Base-by-base conservation (phyloP, 1,140 invertebrate species). In the Psix sp. region DNA sequence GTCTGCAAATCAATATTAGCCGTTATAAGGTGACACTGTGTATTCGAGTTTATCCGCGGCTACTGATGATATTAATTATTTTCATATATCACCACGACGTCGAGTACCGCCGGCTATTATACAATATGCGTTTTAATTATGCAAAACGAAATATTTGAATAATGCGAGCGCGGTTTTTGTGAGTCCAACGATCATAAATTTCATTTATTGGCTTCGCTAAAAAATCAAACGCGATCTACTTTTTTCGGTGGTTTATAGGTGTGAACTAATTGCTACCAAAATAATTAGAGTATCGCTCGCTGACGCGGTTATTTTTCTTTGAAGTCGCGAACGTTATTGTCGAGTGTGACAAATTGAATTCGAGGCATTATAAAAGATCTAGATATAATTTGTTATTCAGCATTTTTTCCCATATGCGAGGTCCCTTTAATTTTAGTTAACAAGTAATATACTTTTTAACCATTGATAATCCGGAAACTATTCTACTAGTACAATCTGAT, bases 61-160 rank as follows among this genome's bases (percentile, higher is more conserved):
- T 52, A 65, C 46, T 68, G 65, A 63, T 68, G 70, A 65, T 68
- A 65, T 68, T 54, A 57, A 39, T 46, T 65, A 65, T 74, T 68
- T 68, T 74, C 72, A 68, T 74, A 68, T 68, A 74, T 74, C 72
- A 74, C 52, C 35, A 59, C 38, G 56, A 74, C 46, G 72, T 68
- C 71, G 68, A 57, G 62, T 26, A 36, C 43, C 36, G 15, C 57
- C 51, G 13, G 57, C 63, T 67, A 62, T 59, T 57, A n/a, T n/a
- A 43, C 51, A 68, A 43, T 46, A 63, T 62, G 52, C 45, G 57
- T 57, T 74, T 74, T 74, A 74, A 74, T 74, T 74, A 67, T 74
- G 63, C 63, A 49, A 62, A 68, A 63, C 43, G 57, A 74, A 51
- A 74, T 74, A 62, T 51, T 51, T 38, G 56, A 56, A 67, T 54